Evolutionary conservation across 2,113 vertebrate genomes (phyloP).

Genomic region (Platysteira castanea): DNA sequence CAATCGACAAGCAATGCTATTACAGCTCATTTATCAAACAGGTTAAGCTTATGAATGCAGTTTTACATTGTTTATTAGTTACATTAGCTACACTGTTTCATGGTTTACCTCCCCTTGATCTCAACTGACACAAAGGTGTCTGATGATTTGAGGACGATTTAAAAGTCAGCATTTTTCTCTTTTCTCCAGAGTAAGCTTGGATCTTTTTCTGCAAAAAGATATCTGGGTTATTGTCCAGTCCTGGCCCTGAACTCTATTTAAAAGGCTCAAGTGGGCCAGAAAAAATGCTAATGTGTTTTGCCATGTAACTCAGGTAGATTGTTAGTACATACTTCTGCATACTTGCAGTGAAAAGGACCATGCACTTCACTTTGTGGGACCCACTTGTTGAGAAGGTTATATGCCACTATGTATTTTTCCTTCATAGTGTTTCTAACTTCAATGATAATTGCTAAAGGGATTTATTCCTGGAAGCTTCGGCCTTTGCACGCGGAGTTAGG

Average conservation of each 20-base stretch:
- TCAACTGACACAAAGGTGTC: neutral
- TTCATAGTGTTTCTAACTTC: neutral
- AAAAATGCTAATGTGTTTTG: neutral
- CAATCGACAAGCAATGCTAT: neutral
- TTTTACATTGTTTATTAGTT: neutral
- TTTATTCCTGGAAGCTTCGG: neutral
- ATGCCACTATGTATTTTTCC: neutral
- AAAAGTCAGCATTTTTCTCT: neutral
- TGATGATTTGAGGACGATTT: neutral
- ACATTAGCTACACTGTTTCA: neutral
- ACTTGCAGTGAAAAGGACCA: neutral
- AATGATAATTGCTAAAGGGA: neutral
- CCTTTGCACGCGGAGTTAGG: neutral
- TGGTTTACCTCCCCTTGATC: neutral
- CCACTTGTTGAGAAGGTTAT: neutral
- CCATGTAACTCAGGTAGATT: neutral
- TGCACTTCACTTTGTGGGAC: neutral
- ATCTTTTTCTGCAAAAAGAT: neutral
- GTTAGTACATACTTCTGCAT: neutral
- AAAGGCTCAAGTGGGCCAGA: neutral
- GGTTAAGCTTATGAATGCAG: neutral
- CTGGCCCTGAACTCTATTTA: neutral
- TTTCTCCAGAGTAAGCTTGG: neutral
- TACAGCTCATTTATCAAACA: conserved; percentile 14
- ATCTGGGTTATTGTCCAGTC: neutral